Percentiles rank a stretch among this genome's conserved stretches.
phyloP scores from a whole-genome alignment of 2,797 vertebrate species.

The Decapterus maruadsi region DNA sequence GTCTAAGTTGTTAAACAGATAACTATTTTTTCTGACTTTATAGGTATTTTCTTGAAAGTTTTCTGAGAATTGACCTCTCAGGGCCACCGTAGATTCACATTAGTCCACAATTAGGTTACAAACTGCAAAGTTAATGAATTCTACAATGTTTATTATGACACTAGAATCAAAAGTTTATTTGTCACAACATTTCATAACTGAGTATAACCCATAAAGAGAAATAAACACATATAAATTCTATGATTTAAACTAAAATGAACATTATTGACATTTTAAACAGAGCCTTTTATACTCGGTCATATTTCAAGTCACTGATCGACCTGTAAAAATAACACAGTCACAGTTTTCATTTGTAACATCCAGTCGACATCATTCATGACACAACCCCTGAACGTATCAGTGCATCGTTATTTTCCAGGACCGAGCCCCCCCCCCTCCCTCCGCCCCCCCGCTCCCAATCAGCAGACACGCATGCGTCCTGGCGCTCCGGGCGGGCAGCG shows the following conservation, averaged over 20 bases:
- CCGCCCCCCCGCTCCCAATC: neutral
- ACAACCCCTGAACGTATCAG: neutral
- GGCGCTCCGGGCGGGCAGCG: conserved; percentile 42
- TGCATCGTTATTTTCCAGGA: conserved; percentile 6
- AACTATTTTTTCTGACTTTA: no score
- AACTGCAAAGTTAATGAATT: no score
- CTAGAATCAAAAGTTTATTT: no score
- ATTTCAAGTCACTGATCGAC: neutral
- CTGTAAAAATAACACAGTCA: neutral
- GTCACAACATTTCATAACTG: no score
- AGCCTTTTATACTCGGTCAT: no score
- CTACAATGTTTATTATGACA: no score
- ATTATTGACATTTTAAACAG: no score
- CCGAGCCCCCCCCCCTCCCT: neutral
- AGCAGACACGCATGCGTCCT: conserved; percentile 70
- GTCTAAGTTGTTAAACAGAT: no score
- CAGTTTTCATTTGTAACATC: neutral
- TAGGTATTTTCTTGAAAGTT: no score
- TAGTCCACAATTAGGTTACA: no score
- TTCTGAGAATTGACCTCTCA: no score
- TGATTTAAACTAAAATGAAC: neutral
- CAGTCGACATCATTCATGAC: neutral
- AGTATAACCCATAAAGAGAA: neutral
- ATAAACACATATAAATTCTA: neutral
- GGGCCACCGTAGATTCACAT: no score